Evolutionary conservation across 2,113 vertebrate genomes (phyloP).

Genomic region (Cavia aperea): DNA sequence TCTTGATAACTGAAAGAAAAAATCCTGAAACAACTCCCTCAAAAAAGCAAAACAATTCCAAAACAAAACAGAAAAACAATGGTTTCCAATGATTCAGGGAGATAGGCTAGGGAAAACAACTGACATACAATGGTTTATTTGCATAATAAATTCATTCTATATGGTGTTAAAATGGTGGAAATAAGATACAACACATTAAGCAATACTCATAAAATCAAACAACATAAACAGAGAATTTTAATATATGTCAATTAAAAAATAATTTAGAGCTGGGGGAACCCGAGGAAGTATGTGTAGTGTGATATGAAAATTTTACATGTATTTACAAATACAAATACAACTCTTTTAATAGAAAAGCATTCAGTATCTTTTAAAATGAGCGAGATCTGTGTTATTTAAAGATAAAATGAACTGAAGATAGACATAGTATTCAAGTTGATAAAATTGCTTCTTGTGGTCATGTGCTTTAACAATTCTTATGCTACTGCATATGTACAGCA

Average conservation of each 20-base stretch:
- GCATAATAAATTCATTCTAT: background rate
- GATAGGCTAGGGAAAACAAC: background rate
- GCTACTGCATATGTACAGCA: background rate
- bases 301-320: background rate
- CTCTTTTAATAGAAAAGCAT: background rate
- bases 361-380: conserved; percentile 14
- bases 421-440: background rate
- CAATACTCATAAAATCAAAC: background rate
- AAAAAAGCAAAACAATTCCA: background rate
- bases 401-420: background rate
- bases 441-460: background rate
- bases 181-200: background rate
- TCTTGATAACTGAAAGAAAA: background rate
- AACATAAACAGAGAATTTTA: background rate
- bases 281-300: background rate
- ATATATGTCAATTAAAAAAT: background rate
- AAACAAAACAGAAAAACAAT: background rate
- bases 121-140: background rate
- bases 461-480: background rate
- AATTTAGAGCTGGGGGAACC: background rate
- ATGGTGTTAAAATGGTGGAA: background rate
- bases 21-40: background rate
- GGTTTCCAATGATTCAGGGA: background rate
- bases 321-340: background rate
- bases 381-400: background rate